Percentiles rank a stretch among this genome's conserved stretches.
Conservation (phyloP, 2,888 invertebrate species). For the Malachius bipustulatus region DNA sequence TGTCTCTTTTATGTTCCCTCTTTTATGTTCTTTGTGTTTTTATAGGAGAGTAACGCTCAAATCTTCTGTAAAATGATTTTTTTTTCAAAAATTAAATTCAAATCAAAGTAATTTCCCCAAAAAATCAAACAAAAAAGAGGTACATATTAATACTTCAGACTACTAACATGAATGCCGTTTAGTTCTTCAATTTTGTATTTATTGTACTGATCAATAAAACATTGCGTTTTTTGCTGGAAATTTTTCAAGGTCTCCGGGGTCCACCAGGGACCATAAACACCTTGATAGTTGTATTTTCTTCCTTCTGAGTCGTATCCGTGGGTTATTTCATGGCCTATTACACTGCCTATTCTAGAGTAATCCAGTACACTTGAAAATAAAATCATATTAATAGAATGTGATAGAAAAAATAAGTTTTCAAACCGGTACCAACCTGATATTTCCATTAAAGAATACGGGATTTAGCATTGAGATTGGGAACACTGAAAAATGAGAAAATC, state of each 20-base stretch:
- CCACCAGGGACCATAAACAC: slow-evolving; percentile 34
- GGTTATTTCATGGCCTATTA: slow-evolving; percentile 46
- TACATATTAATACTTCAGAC: slow-evolving; percentile 2
- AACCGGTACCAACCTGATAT: too few species aligned
- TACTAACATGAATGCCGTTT: slow-evolving; percentile 1
- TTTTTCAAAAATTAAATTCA: too few species aligned
- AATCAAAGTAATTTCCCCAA: too few species aligned
- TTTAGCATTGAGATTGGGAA: slow-evolving; percentile 32
- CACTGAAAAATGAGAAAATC: slow-evolving; percentile 25
- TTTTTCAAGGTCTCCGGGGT: slow-evolving; percentile 30
- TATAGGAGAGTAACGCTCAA: too few species aligned
- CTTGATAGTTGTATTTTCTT: slow-evolving; percentile 43
- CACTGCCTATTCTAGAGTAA: slow-evolving; percentile 43
- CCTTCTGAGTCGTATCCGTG: slow-evolving; percentile 38
- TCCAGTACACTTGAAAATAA: slow-evolving; percentile 36
- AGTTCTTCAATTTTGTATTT: slow-evolving; percentile 34
- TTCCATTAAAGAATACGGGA: slow-evolving; percentile 29
- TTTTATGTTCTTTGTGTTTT: too few species aligned
- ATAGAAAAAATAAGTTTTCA: slow-evolving; percentile 6
- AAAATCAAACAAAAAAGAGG: slow-evolving; percentile 6
- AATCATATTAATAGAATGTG: neutral
- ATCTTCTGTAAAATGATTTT: too few species aligned
- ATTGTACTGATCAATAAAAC: slow-evolving; percentile 37
- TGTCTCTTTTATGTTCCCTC: too few species aligned
- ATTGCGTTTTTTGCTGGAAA: slow-evolving; percentile 30